phyloP scores from a whole-genome alignment of 2,797 vertebrate species.

The Sebastes cheni region DNA sequence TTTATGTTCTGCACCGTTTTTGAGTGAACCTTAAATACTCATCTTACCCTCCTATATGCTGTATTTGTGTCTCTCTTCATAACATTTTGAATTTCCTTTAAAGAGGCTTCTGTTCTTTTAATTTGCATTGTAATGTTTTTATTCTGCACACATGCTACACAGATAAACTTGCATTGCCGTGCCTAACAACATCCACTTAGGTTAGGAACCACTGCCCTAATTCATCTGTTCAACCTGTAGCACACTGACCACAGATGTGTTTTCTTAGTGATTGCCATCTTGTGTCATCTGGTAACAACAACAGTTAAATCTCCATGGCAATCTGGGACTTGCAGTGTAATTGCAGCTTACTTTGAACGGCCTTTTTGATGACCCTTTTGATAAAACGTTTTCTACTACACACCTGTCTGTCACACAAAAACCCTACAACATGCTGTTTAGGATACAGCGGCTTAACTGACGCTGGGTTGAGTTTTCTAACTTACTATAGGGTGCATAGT shows the following conservation, averaged over 20 bases:
- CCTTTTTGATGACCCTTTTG: background rate
- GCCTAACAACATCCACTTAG: background rate
- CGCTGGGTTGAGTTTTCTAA: background rate
- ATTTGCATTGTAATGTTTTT: background rate
- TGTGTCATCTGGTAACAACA: conserved; percentile 39
- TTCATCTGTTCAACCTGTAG: background rate
- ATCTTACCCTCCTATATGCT: background rate
- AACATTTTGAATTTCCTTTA: background rate
- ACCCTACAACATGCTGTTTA: conserved; percentile 19
- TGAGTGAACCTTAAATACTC: background rate
- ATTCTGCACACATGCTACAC: background rate
- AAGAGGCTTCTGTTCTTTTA: background rate
- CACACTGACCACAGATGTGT: background rate
- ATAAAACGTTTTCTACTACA: conserved; percentile 39
- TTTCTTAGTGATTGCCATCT: conserved; percentile 7
- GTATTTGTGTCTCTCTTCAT: background rate
- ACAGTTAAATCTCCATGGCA: background rate
- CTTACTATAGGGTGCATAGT: background rate
- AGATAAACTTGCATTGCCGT: background rate
- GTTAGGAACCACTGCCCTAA: background rate
- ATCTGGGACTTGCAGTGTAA: conserved; percentile 1
- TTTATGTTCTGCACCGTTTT: background rate
- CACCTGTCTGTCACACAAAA: background rate
- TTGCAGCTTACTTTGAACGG: background rate
- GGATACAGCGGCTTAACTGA: conserved; percentile 21